These are phyloP conservation scores for Danio aesculapii DNA, from an alignment of 2,797 vertebrate species.

Conservation along the genomic window DNA sequence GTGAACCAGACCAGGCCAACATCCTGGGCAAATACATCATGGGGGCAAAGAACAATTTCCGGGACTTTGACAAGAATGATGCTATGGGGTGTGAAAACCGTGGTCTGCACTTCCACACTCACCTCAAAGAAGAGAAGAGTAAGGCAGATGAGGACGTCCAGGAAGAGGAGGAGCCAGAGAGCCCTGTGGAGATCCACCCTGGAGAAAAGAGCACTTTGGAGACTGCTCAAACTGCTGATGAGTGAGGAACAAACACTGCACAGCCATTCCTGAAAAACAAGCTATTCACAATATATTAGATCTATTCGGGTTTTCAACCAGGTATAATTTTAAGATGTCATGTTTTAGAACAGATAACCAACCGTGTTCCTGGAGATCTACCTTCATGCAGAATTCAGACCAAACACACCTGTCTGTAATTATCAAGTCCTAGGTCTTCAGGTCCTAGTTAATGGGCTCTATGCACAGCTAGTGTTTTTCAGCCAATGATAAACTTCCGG, in stretches of 20 bases:
- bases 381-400: too few species aligned
- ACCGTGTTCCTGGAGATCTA: too few species aligned
- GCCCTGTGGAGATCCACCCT: conserved; percentile 16
- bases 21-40: conserved; percentile 74
- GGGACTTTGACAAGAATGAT: conserved; percentile 61
- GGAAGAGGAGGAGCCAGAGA: conserved; percentile 6
- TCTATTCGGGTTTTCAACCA: too few species aligned
- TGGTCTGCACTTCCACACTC: conserved; percentile 33
- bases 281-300: too few species aligned
- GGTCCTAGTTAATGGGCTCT: too few species aligned
- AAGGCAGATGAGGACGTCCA: neutral
- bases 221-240: conserved; percentile 7
- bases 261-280: neutral
- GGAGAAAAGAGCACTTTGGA: conserved; percentile 19
- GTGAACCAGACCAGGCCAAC: conserved; percentile 56
- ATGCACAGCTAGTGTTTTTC: too few species aligned
- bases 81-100: conserved; percentile 40
- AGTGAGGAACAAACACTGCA: conserved; percentile 3
- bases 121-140: neutral
- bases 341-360: too few species aligned
- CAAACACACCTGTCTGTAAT: too few species aligned
- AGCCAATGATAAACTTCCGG: too few species aligned
- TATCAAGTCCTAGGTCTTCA: too few species aligned
- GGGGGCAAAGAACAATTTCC: conserved; percentile 74
- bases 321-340: too few species aligned